Evolutionary conservation across 2,113 vertebrate species (phyloP).

Genomic region (Cinclus mexicanus): DNA sequence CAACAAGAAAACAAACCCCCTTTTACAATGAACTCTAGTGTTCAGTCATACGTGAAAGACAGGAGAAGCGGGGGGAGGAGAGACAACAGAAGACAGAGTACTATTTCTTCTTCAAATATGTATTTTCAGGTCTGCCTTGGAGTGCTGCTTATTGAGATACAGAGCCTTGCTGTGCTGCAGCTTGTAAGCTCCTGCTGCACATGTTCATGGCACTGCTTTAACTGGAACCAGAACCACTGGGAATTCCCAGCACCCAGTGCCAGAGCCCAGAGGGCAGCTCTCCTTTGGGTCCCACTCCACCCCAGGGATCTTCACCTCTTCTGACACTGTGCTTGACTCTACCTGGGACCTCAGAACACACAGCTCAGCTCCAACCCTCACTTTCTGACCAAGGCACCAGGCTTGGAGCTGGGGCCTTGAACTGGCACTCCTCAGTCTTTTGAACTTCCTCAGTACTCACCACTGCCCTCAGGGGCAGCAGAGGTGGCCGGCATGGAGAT

Average conservation of each 20-base stretch:
- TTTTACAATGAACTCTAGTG: slow-evolving; percentile 18
- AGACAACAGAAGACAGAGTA: slow-evolving; percentile 36
- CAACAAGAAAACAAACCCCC: not conserved
- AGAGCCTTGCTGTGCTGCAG: not conserved
- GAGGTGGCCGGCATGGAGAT: not conserved
- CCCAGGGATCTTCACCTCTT: not conserved
- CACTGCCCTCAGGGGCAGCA: not conserved
- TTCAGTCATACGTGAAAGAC: slow-evolving; percentile 42
- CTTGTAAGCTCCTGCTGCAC: not conserved
- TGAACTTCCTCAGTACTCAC: not conserved
- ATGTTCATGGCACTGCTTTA: not conserved
- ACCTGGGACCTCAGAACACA: not conserved
- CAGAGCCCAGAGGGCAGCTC: not conserved
- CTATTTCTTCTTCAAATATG: slow-evolving; percentile 58
- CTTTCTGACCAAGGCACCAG: not conserved
- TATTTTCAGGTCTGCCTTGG: slow-evolving; percentile 48
- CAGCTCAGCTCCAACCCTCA: not conserved
- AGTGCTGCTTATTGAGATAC: slow-evolving; percentile 34
- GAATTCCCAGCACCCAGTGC: not conserved
- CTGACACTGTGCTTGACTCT: not conserved
- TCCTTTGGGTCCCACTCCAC: not conserved
- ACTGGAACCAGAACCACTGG: rapidly evolving
- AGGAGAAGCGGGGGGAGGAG: not conserved
- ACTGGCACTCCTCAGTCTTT: not conserved
- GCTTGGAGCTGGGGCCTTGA: not conserved